phyloP scores from a whole-genome alignment of 2,113 vertebrate genomes.

The Daphoenositta chrysoptera region DNA sequence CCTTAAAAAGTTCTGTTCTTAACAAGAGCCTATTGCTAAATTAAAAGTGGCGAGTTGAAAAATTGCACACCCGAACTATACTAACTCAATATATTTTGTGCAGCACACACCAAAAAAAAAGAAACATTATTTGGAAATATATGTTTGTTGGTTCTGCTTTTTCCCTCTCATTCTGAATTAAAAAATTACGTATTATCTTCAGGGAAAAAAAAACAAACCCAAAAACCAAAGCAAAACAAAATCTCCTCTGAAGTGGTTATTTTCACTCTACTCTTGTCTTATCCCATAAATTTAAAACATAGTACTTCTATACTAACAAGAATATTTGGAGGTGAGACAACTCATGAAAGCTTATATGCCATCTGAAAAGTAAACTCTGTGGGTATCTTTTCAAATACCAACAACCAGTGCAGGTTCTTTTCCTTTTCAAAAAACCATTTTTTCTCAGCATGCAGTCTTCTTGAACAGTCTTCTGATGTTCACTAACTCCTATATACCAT shows the following conservation, averaged over 20 bases:
- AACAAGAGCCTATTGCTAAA: background rate
- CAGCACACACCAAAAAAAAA: background rate
- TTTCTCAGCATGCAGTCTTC: background rate
- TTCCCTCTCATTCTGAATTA: fast-evolving
- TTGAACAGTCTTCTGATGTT: background rate
- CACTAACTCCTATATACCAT: background rate
- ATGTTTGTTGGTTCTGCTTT: background rate
- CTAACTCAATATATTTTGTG: background rate
- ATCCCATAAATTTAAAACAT: background rate
- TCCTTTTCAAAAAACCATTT: background rate
- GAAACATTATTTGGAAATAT: background rate
- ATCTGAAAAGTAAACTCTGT: background rate
- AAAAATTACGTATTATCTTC: background rate
- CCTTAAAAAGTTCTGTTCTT: background rate
- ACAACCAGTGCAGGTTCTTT: background rate
- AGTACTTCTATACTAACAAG: background rate
- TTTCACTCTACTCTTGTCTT: background rate
- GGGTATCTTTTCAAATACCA: background rate
- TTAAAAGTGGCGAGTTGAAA: background rate
- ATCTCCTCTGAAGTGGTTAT: background rate
- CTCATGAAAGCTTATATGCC: background rate
- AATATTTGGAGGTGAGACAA: background rate
- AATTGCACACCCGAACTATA: background rate
- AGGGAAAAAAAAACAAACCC: background rate
- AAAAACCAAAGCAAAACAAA: background rate